Percentiles rank a stretch among this genome's conserved stretches.
phyloP scores from a whole-genome alignment of 2,113 vertebrate genomes.

The Oncorhynchus kisutch region DNA sequence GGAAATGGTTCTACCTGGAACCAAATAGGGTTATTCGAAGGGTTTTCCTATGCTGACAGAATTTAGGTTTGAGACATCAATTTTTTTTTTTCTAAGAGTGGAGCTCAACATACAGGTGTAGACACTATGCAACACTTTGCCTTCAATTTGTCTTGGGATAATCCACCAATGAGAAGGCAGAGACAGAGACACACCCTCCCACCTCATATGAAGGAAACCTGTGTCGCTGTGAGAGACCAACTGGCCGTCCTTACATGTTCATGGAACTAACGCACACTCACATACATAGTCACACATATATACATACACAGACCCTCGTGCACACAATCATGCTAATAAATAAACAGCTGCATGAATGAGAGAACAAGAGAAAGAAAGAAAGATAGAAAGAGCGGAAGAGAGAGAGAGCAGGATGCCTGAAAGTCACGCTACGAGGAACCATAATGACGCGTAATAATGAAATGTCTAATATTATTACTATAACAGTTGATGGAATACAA shows the following conservation, averaged over 20 bases:
- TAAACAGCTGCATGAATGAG: too few species aligned
- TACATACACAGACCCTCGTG: not conserved
- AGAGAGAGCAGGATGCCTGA: not conserved
- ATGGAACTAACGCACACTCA: not conserved
- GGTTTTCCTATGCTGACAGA: too few species aligned
- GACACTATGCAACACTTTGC: not conserved
- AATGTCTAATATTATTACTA: not conserved
- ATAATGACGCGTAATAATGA: not conserved
- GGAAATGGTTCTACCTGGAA: not conserved
- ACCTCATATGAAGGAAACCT: too few species aligned
- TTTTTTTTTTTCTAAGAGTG: not conserved
- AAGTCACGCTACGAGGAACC: not conserved
- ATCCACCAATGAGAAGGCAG: too few species aligned
- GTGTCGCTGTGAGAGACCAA: too few species aligned
- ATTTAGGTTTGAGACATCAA: not conserved
- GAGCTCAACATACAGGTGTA: not conserved
- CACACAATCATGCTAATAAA: not conserved
- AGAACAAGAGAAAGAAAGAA: too few species aligned
- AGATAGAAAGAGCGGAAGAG: too few species aligned
- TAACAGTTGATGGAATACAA: not conserved
- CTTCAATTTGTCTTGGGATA: constrained; percentile 8
- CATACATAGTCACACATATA: not conserved
- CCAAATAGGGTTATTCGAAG: too few species aligned
- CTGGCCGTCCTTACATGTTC: not conserved
- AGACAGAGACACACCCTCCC: constrained; percentile 24